Conservation (phyloP, 2,113 vertebrate species). For the Polyodon spathula region DNA sequence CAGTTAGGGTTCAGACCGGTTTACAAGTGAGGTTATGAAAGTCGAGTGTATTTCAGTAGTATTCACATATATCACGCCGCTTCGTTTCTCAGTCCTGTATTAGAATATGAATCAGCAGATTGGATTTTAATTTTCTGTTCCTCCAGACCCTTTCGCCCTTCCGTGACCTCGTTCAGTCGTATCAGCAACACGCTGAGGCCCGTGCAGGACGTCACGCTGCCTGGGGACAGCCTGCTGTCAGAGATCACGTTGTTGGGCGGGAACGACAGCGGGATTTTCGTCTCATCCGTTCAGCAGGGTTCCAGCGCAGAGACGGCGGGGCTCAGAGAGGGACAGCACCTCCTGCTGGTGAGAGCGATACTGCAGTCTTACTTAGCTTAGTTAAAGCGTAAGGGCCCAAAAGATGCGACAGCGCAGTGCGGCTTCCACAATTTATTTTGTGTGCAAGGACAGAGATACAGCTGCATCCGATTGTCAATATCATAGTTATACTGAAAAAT, state of each 20-base stretch:
- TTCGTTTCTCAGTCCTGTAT: no score
- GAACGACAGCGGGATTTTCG: conserved; percentile 78
- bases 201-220: conserved; percentile 63
- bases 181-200: conserved; percentile 51
- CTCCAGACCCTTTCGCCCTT: conserved; percentile 85
- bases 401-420: not conserved
- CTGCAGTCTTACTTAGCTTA: no score
- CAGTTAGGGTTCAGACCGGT: no score
- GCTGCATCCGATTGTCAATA: no score
- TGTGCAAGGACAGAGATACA: no score
- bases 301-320: conserved; percentile 78
- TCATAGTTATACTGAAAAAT: no score
- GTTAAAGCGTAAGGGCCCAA: no score
- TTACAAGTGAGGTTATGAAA: no score
- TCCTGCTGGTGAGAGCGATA: conserved; percentile 85
- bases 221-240: conserved; percentile 64
- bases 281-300: conserved; percentile 68
- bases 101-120: no score
- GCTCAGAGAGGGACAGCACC: conserved; percentile 76
- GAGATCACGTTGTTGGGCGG: conserved; percentile 82
- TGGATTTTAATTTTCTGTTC: not conserved
- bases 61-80: no score
- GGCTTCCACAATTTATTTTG: no score
- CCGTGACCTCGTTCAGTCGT: conserved; percentile 71
- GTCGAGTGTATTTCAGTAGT: no score